A percentile compares a stretch with the other conserved stretches of the same genome.
Evolutionary conservation across 2,113 vertebrate species (phyloP).

Genomic region (Cebidichthys violaceus): DNA sequence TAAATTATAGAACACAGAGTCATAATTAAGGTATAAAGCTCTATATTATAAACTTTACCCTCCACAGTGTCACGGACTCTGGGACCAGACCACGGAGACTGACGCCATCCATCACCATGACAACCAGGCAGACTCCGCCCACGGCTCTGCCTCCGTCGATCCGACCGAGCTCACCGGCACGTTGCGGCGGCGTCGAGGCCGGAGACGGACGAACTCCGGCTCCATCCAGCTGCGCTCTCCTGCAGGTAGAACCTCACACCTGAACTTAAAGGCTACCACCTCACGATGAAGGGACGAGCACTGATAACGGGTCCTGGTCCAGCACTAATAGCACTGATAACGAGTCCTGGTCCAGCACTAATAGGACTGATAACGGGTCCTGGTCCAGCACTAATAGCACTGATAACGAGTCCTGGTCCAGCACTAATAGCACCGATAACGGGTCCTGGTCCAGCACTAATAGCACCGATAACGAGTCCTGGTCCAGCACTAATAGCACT

Average conservation of each 20-base stretch:
- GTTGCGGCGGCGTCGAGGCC: slow-evolving; percentile 9
- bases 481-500: too few relatives aligned
- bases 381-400: too few relatives aligned
- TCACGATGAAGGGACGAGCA: too few relatives aligned
- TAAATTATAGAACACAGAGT: neutral
- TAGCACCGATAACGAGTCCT: too few relatives aligned
- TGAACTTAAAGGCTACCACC: too few relatives aligned
- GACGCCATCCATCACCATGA: slow-evolving; percentile 58
- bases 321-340: too few relatives aligned
- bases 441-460: too few relatives aligned
- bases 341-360: too few relatives aligned
- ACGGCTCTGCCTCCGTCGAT: slow-evolving; percentile 69
- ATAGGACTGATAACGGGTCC: too few relatives aligned
- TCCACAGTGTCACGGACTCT: slow-evolving; percentile 93
- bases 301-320: too few relatives aligned
- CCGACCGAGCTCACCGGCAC: neutral
- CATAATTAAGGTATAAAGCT: neutral
- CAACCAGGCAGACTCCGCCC: neutral
- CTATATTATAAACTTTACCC: neutral
- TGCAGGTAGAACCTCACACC: slow-evolving; percentile 81
- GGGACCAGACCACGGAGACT: slow-evolving; percentile 86
- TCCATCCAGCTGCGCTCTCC: slow-evolving; percentile 78
- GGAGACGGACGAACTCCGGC: slow-evolving; percentile 16
- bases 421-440: too few relatives aligned
- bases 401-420: too few relatives aligned